A percentile compares a stretch with the other conserved stretches of the same genome.
Conservation (phyloP, 2,113 vertebrate genomes). For the Pipra filicauda region DNA sequence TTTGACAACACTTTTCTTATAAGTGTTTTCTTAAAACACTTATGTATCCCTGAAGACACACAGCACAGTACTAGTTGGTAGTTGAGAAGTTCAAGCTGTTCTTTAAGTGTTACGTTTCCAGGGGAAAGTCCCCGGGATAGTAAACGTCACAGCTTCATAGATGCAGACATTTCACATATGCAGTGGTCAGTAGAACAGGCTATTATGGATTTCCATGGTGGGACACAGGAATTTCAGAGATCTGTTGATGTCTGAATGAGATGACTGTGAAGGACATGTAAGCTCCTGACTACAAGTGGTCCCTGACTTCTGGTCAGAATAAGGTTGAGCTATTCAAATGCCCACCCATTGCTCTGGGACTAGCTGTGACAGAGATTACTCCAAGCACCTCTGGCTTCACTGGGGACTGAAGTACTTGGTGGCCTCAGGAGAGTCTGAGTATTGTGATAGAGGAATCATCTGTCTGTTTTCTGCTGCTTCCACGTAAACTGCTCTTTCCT, state of each 20-base stretch:
- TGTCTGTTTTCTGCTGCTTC: neutral
- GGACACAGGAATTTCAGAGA: neutral
- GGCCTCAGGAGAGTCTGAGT: neutral
- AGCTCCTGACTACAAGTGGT: neutral
- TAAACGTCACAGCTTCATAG: neutral
- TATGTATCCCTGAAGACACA: neutral
- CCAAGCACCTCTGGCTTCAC: neutral
- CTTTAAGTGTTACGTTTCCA: neutral
- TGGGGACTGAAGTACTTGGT: neutral
- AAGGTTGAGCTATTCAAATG: neutral
- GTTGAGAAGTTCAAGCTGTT: neutral
- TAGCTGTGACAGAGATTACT: neutral
- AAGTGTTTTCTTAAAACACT: neutral
- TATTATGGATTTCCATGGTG: neutral
- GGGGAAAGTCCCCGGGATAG: neutral
- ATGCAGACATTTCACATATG: neutral
- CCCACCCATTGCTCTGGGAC: neutral
- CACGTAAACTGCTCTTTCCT: neutral
- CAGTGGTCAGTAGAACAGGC: neutral
- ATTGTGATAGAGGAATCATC: neutral
- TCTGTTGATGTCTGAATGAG: neutral
- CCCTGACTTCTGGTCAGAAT: neutral
- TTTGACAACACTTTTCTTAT: neutral
- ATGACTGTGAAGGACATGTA: neutral
- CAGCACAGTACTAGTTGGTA: neutral